A percentile compares a stretch with the other conserved stretches of the same genome.
Conservation (phyloP, 2,113 vertebrate genomes). For the Dromaius novaehollandiae region DNA sequence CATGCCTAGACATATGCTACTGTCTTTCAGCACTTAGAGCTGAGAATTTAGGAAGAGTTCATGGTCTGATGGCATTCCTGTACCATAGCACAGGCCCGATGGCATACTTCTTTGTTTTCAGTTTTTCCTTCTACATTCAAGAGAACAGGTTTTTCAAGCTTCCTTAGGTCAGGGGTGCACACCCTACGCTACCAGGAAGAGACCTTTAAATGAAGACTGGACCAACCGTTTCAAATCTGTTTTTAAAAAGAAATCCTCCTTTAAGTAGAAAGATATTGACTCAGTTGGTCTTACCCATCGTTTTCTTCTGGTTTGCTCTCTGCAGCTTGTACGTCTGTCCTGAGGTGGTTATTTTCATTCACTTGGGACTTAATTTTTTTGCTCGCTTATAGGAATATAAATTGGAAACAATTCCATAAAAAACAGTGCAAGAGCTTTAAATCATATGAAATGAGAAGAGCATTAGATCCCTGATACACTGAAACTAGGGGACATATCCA, state of each 20-base stretch:
- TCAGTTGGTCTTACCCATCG: background rate
- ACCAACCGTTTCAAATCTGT: background rate
- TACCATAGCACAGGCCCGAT: background rate
- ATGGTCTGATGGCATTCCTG: background rate
- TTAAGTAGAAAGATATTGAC: background rate
- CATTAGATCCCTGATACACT: background rate
- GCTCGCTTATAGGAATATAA: background rate
- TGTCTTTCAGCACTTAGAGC: fast-evolving
- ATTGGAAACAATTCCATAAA: background rate
- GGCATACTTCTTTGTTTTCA: slow-evolving; percentile 30
- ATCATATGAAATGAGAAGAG: background rate
- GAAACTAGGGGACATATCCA: background rate
- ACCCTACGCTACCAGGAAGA: slow-evolving; percentile 45
- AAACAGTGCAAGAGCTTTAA: background rate
- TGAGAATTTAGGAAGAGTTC: background rate
- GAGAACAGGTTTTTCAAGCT: slow-evolving; percentile 68
- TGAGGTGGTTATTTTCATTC: background rate
- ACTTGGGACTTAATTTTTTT: background rate
- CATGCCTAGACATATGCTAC: background rate
- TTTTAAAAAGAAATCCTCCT: slow-evolving; percentile 11
- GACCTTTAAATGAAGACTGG: background rate
- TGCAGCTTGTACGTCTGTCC: background rate
- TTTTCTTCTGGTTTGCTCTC: background rate
- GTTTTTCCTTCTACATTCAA: slow-evolving; percentile 46
- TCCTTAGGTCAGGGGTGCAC: slow-evolving; percentile 64